These are phyloP conservation scores for Origma solitaria DNA, from an alignment of 2,113 vertebrate genomes.

Conservation along the genomic window DNA sequence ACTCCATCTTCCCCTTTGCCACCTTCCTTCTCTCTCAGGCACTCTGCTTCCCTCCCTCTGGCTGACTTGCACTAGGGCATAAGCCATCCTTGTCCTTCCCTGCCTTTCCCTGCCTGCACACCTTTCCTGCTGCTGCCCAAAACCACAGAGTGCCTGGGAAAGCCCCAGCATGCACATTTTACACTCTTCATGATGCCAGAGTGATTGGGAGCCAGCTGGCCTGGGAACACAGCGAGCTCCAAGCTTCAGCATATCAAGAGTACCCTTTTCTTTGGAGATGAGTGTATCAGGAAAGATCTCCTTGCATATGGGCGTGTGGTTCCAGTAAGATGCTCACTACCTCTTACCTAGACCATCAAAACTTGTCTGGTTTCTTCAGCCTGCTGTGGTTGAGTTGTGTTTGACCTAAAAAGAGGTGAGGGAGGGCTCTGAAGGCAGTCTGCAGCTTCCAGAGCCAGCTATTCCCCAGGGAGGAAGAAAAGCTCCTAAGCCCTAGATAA, in stretches of 20 bases:
- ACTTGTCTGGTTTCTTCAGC: not conserved
- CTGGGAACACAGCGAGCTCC: not conserved
- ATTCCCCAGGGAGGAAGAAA: not conserved
- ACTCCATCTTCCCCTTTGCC: not conserved
- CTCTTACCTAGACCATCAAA: not conserved
- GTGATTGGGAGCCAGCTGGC: not conserved
- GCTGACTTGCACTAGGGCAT: not conserved
- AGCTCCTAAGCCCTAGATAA: constrained; percentile 10
- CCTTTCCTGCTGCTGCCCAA: not conserved
- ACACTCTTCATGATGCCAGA: not conserved
- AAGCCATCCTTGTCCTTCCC: not conserved
- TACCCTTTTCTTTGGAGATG: not conserved
- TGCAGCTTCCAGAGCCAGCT: not conserved
- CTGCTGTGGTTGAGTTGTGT: not conserved
- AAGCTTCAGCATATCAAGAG: not conserved
- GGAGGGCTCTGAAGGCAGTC: not conserved
- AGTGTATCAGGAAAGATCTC: not conserved
- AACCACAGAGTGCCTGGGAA: not conserved
- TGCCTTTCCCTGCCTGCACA: not conserved
- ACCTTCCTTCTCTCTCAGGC: not conserved
- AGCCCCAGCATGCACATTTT: not conserved
- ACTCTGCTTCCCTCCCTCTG: not conserved
- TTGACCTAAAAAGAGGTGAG: not conserved
- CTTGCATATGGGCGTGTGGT: not conserved
- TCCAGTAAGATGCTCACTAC: not conserved